A percentile compares a stretch with the other conserved stretches of the same genome.
Conservation (phyloP, 1,140 invertebrate species). For the Zaprionus africanus region DNA sequence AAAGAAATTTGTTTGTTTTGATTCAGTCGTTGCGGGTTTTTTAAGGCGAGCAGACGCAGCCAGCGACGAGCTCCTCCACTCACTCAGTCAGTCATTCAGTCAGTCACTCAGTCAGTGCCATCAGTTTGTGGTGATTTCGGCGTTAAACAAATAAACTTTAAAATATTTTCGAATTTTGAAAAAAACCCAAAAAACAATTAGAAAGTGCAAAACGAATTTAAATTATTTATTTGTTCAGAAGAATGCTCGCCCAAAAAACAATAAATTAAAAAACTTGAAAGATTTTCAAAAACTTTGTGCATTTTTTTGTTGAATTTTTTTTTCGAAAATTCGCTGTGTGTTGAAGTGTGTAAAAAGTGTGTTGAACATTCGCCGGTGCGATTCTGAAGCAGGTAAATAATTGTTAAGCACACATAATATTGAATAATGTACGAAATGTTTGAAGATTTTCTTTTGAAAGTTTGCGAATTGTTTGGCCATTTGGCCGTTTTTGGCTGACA, state of each 20-base stretch:
- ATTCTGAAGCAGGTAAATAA: slow-evolving; percentile 22
- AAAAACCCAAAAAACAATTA: background rate
- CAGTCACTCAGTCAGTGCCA: background rate
- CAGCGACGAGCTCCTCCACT: slow-evolving; percentile 18
- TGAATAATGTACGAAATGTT: slow-evolving; percentile 5
- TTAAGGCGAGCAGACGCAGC: slow-evolving; percentile 65
- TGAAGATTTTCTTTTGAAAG: slow-evolving; percentile 3
- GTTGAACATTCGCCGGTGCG: background rate
- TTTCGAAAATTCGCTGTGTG: slow-evolving; percentile 11
- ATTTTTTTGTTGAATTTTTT: slow-evolving; percentile 22
- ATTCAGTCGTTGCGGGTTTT: slow-evolving; percentile 84
- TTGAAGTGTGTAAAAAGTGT: slow-evolving; percentile 9
- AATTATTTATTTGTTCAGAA: slow-evolving; percentile 1
- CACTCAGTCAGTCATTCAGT: slow-evolving; percentile 3
- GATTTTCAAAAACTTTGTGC: background rate
- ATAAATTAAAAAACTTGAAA: background rate
- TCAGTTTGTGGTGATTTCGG: background rate
- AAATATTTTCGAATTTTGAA: background rate
- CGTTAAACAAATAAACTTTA: slow-evolving; percentile 10
- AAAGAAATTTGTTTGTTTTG: slow-evolving; percentile 83
- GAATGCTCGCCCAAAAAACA: slow-evolving; percentile 10
- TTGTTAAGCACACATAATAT: background rate
- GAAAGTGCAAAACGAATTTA: background rate
- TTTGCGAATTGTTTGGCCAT: slow-evolving; percentile 15
- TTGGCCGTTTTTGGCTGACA: slow-evolving; percentile 1